Evolutionary conservation across 2,113 vertebrate species (phyloP).

Genomic region (Falcunculus frontatus): DNA sequence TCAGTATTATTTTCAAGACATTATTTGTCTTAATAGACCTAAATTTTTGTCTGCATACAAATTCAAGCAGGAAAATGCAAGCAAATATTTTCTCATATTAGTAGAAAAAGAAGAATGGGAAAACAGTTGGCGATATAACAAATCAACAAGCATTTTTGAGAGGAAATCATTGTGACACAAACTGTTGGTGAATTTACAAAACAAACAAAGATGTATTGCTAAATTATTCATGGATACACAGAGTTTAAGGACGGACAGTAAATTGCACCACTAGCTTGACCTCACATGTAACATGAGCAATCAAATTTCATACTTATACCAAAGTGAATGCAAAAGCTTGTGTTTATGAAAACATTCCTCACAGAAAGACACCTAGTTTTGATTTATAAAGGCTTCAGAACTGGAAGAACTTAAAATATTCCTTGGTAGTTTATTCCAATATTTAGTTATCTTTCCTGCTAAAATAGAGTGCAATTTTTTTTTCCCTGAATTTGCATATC

Average conservation of each 20-base stretch:
- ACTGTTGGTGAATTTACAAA: not conserved
- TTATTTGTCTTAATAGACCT: not conserved
- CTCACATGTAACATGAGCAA: not conserved
- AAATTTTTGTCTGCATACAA: not conserved
- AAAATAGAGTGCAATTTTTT: not conserved
- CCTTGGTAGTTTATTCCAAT: not conserved
- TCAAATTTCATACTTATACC: not conserved
- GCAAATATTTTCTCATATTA: not conserved
- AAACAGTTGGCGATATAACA: not conserved
- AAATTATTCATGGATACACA: conserved; percentile 6
- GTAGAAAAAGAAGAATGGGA: not conserved
- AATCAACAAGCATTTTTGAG: not conserved
- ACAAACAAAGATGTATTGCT: not conserved
- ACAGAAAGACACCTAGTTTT: not conserved
- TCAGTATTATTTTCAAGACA: not conserved
- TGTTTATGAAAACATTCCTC: not conserved
- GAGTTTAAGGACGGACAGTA: not conserved
- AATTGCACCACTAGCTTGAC: not conserved
- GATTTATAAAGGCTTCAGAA: not conserved
- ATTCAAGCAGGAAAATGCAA: not conserved
- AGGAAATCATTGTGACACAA: not conserved
- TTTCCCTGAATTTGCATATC: not conserved
- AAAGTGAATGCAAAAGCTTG: not conserved
- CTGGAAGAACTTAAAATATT: not conserved
- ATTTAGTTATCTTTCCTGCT: not conserved